Evolutionary conservation across 1,140 invertebrate species (phyloP).

Genomic region (Tachypleus tridentatus): DNA sequence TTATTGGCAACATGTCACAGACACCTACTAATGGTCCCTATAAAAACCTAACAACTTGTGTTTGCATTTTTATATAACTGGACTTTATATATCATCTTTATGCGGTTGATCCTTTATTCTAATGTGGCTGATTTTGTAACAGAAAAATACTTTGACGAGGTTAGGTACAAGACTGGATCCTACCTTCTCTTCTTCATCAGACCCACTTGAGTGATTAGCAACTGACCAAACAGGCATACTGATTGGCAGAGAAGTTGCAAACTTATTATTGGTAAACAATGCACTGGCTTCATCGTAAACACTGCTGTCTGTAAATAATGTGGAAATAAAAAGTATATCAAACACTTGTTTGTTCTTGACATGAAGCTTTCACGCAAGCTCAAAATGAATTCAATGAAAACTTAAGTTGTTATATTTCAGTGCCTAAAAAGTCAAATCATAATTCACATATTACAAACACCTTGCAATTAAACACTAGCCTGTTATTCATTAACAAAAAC

Average conservation of each 20-base stretch:
- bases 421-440: background rate
- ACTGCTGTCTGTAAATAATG: background rate
- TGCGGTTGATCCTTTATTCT: too few relatives aligned
- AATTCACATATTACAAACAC: too few relatives aligned
- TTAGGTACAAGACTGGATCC: background rate
- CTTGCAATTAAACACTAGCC: too few relatives aligned
- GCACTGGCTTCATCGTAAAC: background rate
- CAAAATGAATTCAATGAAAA: background rate
- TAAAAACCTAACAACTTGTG: too few relatives aligned
- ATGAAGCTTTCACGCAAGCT: background rate
- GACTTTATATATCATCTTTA: too few relatives aligned
- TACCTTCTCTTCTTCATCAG: slow-evolving; percentile 5
- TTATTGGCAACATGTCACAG: too few relatives aligned
- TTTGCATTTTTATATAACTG: background rate
- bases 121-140: too few relatives aligned
- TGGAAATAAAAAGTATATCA: background rate
- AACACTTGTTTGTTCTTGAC: background rate
- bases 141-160: too few relatives aligned
- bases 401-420: background rate
- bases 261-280: background rate
- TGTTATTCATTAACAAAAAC: too few relatives aligned
- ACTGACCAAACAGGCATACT: slow-evolving; percentile 5
- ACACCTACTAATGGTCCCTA: too few relatives aligned
- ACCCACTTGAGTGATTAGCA: background rate
- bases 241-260: slow-evolving; percentile 5